Percentiles rank a stretch among this genome's conserved stretches.
Evolutionary conservation across 2,888 invertebrate species (phyloP).

Genomic region (Chesias legatella): DNA sequence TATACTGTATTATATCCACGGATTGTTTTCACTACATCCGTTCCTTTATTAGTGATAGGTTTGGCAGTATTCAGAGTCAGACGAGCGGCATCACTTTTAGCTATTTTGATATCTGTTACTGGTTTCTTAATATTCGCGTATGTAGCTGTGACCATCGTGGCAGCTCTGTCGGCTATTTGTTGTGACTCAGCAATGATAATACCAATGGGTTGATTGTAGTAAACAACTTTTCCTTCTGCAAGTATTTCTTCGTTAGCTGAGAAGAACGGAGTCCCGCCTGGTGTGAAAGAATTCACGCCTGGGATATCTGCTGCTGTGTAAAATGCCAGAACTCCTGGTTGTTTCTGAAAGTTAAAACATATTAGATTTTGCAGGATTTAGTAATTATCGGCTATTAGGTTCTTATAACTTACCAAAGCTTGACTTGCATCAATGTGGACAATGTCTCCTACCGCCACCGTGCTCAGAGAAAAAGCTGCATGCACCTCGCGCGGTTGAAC

Average conservation of each 20-base stretch:
- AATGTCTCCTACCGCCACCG: conserved; percentile 76
- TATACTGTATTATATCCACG: conserved; percentile 76
- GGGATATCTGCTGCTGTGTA: conserved; percentile 84
- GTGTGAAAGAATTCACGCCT: conserved; percentile 79
- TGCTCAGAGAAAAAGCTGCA: conserved; percentile 82
- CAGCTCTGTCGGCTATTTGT: conserved; percentile 76
- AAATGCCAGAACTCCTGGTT: conserved; percentile 83
- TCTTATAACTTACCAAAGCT: conserved; percentile 77
- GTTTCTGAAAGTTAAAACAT: conserved; percentile 53
- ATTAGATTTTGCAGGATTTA: not conserved
- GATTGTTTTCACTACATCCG: conserved; percentile 61
- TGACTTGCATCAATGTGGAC: conserved; percentile 78
- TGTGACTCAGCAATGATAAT: conserved; percentile 81
- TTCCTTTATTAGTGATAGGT: conserved; percentile 46
- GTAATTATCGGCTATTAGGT: no score
- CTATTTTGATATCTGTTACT: conserved; percentile 39
- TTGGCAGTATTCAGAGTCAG: conserved; percentile 28
- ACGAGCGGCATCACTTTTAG: conserved; percentile 41
- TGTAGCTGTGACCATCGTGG: conserved; percentile 75
- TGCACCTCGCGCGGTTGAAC: conserved; percentile 81
- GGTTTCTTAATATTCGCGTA: conserved; percentile 66
- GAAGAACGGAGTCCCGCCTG: conserved; percentile 30
- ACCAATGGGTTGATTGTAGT: conserved; percentile 53
- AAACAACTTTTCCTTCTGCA: conserved; percentile 57
- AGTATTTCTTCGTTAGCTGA: conserved; percentile 56